Evolutionary conservation across 1,140 invertebrate species (phyloP).

Genomic region (Choristoneura fumiferana): DNA sequence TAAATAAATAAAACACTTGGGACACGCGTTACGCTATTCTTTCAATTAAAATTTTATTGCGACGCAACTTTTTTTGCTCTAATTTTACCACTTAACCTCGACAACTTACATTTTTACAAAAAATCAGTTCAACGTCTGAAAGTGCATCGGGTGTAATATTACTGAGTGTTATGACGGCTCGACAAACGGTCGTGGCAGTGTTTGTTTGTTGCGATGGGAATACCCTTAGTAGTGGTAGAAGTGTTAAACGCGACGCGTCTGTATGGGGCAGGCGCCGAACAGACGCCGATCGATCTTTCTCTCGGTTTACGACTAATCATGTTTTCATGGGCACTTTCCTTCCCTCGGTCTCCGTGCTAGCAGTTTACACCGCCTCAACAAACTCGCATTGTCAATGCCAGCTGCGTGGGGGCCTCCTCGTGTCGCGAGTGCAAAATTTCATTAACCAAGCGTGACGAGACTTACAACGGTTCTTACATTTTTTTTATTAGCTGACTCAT

Average conservation of each 20-base stretch:
- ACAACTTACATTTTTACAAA: too few species aligned
- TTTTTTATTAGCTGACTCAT: not conserved
- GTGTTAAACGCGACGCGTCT: slow-evolving; percentile 4
- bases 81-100: too few species aligned
- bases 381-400: not conserved
- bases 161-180: slow-evolving; percentile 8
- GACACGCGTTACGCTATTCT: too few species aligned
- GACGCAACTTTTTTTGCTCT: too few species aligned
- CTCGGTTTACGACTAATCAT: slow-evolving; percentile 52
- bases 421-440: not conserved
- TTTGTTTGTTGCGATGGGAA: slow-evolving; percentile 9
- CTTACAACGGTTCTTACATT: not conserved
- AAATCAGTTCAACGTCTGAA: too few species aligned
- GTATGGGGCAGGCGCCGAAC: slow-evolving; percentile 40
- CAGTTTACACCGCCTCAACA: not conserved
- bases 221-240: not conserved
- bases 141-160: too few species aligned
- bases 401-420: not conserved
- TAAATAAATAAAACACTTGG: too few species aligned
- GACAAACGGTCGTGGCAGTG: not conserved
- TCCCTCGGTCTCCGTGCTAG: not conserved
- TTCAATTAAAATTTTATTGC: too few species aligned
- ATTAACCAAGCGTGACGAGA: not conserved
- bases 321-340: slow-evolving; percentile 42
- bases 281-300: slow-evolving; percentile 61